Evolutionary conservation across 2,888 invertebrate species (phyloP).

Genomic region (Thumatha senex): DNA sequence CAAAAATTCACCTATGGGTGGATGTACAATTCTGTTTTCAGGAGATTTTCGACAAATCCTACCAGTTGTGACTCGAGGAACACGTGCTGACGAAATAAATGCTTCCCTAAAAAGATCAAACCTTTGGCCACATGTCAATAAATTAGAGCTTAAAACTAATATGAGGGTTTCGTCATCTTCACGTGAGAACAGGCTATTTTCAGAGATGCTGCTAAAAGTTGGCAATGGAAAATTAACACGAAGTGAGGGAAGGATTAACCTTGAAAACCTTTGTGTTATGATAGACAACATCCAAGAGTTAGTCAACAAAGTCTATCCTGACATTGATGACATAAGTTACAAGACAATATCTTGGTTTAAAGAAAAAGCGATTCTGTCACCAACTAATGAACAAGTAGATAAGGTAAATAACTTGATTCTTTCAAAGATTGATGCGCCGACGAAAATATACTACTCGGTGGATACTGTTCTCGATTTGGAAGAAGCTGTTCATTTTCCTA

Average conservation of each 20-base stretch:
- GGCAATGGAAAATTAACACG: constrained; percentile 36
- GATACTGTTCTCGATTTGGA: too few species aligned
- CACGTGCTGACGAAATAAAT: constrained; percentile 36
- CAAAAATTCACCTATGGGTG: constrained; percentile 31
- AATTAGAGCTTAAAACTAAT: constrained; percentile 38
- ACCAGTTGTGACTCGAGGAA: constrained; percentile 34
- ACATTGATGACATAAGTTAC: too few species aligned
- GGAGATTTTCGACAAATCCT: constrained; percentile 34
- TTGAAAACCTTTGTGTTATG: constrained; percentile 27
- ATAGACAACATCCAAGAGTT: too few species aligned
- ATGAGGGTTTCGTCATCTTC: constrained; percentile 29
- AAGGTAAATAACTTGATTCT: too few species aligned
- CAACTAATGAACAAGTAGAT: too few species aligned
- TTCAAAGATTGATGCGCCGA: too few species aligned
- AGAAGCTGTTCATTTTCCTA: too few species aligned
- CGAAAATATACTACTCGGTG: too few species aligned
- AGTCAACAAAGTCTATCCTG: too few species aligned
- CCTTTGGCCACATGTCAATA: constrained; percentile 33
- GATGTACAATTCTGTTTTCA: constrained; percentile 32
- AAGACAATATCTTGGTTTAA: too few species aligned
- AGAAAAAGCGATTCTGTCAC: too few species aligned
- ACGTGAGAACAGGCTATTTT: constrained; percentile 33
- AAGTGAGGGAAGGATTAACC: constrained; percentile 32
- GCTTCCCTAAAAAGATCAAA: constrained; percentile 31
- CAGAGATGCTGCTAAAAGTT: constrained; percentile 35